Evolutionary conservation across 2,797 vertebrate species (phyloP).

Genomic region (Pelobates cultripes): DNA sequence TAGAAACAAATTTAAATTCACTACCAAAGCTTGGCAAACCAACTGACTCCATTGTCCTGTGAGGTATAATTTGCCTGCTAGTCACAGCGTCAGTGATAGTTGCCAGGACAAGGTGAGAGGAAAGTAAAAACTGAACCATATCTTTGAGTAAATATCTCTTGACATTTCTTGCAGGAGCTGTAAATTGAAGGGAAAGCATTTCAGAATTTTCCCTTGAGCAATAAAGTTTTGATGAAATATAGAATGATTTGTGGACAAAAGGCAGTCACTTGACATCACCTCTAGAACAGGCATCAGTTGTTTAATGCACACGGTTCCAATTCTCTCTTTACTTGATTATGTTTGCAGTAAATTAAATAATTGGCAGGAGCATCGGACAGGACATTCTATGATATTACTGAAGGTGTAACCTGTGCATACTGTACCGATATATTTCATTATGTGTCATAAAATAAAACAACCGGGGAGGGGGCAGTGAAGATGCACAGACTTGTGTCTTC

Average conservation of each 20-base stretch:
- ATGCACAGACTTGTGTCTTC: too few relatives aligned
- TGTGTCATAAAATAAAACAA: neutral
- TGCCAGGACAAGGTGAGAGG: slow-evolving; percentile 33
- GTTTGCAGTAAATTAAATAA: neutral
- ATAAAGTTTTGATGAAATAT: slow-evolving; percentile 35
- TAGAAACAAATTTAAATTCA: neutral
- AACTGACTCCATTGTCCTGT: neutral
- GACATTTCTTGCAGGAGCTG: slow-evolving; percentile 38
- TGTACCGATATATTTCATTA: neutral
- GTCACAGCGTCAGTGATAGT: slow-evolving; percentile 19
- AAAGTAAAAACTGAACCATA: slow-evolving; percentile 6
- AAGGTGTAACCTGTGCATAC: neutral
- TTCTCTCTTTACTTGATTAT: neutral
- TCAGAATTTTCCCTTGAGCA: slow-evolving; percentile 17
- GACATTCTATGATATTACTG: neutral
- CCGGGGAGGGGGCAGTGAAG: neutral
- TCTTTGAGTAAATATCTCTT: slow-evolving; percentile 36
- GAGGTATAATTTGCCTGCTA: slow-evolving; percentile 24
- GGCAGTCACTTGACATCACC: slow-evolving; percentile 12
- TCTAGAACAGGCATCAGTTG: neutral
- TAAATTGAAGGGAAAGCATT: slow-evolving; percentile 29
- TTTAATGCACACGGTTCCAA: neutral
- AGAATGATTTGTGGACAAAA: slow-evolving; percentile 30
- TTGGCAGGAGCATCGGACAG: neutral
- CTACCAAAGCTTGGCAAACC: neutral